Base-by-base conservation (phyloP, 2,797 vertebrate genomes). In the Arnoldichthys spilopterus region DNA sequence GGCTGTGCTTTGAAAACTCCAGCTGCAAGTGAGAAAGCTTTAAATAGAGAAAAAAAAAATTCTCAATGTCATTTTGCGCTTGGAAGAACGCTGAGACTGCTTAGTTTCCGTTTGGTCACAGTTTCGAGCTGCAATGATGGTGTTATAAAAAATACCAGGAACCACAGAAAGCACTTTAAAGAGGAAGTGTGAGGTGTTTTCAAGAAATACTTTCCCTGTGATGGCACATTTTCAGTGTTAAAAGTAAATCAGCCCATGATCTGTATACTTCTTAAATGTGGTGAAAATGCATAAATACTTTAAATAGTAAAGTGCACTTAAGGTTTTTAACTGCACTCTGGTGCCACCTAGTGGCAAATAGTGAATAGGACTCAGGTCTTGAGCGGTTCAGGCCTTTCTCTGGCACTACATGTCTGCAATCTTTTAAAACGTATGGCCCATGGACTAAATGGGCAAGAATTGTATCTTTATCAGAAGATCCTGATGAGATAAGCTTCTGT, bases 271-370 rank as follows among this genome's bases (percentile, higher is more conserved):
- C 0, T 13, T 15, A 59, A 24, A 3, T 24, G 22, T 11, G 2
- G 22, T 6, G 8, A 4, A 26, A 11, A 8, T 9, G 22, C 64
- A 45, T 7, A 9, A 24, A 28, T 26, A 26, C 13, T 49, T 71
- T 22, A 28, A 6, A 11, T 51, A 77, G 16, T n/a, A 49, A 61
- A 20, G 20, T 2, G 1, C 0, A 77, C 13, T 2, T 20, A 26
- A 49, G 34, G 22, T 45, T 47, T 54, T 54, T 8, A 40, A 12
- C 32, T 40, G 24, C 6, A 3, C 18, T 75, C n/a, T 80, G 32
- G 72, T 62, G 78, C 64, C 78, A 80, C 32, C 78, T 20, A 62
- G 72, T 80, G 78, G 64, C 67, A 20, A 26, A 62, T 24, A 43
- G 3, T 53, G 13, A 18, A 37, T n/a, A 37, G 15, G 26, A 61